Conservation (phyloP, 2,797 vertebrate species). For the Rhynchotus rufescens region DNA sequence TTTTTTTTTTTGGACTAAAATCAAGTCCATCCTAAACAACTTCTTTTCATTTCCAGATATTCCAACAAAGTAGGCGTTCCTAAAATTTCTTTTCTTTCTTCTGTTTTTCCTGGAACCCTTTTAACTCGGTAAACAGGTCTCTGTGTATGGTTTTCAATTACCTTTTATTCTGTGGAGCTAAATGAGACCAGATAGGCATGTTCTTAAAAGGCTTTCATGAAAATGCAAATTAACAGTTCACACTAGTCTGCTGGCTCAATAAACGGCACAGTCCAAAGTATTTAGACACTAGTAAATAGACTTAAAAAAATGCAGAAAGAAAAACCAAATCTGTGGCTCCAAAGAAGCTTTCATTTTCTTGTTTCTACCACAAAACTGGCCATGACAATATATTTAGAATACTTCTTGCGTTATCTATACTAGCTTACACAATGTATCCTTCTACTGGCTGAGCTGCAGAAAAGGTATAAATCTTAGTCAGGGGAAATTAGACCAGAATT, state of each 20-base stretch:
- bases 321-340: neutral
- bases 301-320: neutral
- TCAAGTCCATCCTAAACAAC: neutral
- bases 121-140: slow-evolving; percentile 15
- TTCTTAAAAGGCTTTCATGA: slow-evolving; percentile 37
- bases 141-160: slow-evolving; percentile 34
- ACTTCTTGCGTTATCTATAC: neutral
- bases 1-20: neutral
- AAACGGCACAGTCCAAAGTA: neutral
- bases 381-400: neutral
- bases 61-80: neutral
- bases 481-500: neutral
- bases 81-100: neutral
- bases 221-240: slow-evolving; percentile 55
- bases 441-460: neutral
- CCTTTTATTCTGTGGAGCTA: slow-evolving; percentile 32
- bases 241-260: slow-evolving; percentile 26
- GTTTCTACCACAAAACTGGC: slow-evolving; percentile 17
- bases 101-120: neutral
- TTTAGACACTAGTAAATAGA: neutral
- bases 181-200: slow-evolving; percentile 38
- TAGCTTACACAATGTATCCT: neutral
- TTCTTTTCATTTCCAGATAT: neutral
- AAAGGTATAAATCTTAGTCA: neutral
- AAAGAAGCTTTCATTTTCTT: neutral